Conservation (phyloP, 2,113 vertebrate genomes). For the Syngnathus scovelli region DNA sequence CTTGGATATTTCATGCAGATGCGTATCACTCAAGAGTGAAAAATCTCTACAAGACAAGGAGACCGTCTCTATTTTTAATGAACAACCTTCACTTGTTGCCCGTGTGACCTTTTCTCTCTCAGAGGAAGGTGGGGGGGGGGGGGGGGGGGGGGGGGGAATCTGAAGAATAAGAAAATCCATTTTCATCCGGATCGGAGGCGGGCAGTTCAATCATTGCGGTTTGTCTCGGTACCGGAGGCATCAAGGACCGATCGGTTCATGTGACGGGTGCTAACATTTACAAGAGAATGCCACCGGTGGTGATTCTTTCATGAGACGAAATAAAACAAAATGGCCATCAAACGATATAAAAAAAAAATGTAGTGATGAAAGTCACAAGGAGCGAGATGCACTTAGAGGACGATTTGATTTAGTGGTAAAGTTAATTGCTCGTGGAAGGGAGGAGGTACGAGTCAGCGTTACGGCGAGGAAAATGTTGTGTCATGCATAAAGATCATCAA, state of each 20-base stretch:
- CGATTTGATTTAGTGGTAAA: slow-evolving; percentile 49
- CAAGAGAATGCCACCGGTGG: slow-evolving; percentile 3
- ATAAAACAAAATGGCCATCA: background rate
- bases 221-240: slow-evolving; percentile 11
- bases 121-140: background rate
- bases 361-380: slow-evolving; percentile 38
- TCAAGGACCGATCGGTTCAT: slow-evolving; percentile 19
- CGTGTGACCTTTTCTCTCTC: slow-evolving; percentile 38
- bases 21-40: too few species aligned
- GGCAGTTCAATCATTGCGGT: slow-evolving; percentile 66
- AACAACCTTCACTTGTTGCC: slow-evolving; percentile 70
- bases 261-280: background rate
- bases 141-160: slow-evolving; percentile 4
- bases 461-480: slow-evolving; percentile 13
- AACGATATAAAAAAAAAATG: slow-evolving; percentile 30
- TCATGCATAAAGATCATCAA: background rate
- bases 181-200: slow-evolving; percentile 61
- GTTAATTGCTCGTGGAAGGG: slow-evolving; percentile 51
- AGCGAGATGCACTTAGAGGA: slow-evolving; percentile 24
- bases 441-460: slow-evolving; percentile 29
- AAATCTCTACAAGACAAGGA: too few species aligned
- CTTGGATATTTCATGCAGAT: too few species aligned
- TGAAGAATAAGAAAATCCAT: slow-evolving; percentile 75
- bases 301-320: background rate
- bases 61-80: slow-evolving; percentile 7